phyloP scores from a whole-genome alignment of 2,797 vertebrate genomes.

The Fundulus diaphanus region DNA sequence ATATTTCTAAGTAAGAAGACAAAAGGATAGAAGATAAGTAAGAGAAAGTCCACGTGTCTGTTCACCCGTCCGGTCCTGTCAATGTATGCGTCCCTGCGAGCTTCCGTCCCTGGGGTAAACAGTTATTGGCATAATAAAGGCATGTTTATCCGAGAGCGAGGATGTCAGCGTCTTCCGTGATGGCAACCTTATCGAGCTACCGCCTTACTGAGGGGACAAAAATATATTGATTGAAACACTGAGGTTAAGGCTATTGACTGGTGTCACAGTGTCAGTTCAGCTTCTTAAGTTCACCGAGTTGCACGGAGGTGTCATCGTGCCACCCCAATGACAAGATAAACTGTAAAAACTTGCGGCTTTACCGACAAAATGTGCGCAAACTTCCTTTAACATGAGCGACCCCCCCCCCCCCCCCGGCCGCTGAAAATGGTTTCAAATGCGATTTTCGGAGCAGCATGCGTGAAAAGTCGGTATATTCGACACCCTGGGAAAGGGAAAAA shows the following conservation, averaged over 20 bases:
- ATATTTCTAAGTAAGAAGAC: constrained; percentile 1
- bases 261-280: constrained; percentile 52
- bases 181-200: constrained; percentile 79
- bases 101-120: constrained; percentile 64
- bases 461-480: neutral
- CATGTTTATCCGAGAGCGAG: constrained; percentile 76
- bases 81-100: constrained; percentile 75
- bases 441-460: neutral
- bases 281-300: constrained; percentile 50
- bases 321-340: constrained; percentile 43
- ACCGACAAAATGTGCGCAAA: neutral
- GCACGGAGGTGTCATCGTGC: constrained; percentile 61
- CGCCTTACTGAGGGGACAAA: constrained; percentile 68
- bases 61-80: constrained; percentile 38
- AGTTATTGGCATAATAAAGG: constrained; percentile 78
- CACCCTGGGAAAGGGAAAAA: neutral
- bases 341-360: constrained; percentile 55
- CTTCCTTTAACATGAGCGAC: neutral
- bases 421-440: neutral
- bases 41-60: constrained; percentile 26
- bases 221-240: constrained; percentile 73
- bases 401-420: neutral
- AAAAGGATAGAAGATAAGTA: constrained; percentile 14
- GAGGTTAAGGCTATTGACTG: constrained; percentile 67
- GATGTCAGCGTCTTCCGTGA: constrained; percentile 76